Percentiles rank a stretch among this genome's conserved stretches.
These are phyloP conservation scores for Dascyllus trimaculatus DNA, from an alignment of 2,113 vertebrate genomes.

Conservation along the genomic window DNA sequence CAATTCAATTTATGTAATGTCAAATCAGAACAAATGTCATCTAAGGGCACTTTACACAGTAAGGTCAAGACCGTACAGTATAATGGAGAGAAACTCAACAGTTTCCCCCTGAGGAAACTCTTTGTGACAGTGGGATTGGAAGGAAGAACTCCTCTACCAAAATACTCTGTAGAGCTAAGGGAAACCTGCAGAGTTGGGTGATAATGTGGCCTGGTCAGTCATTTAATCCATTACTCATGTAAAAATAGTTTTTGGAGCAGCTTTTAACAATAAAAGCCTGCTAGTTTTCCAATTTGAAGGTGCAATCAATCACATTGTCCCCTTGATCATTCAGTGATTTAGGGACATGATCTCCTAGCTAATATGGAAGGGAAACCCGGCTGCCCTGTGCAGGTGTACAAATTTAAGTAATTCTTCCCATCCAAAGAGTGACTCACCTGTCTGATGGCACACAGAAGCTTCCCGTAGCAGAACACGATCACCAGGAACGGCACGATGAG, in stretches of 20 bases:
- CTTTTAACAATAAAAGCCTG: not conserved
- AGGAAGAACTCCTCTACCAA: no score
- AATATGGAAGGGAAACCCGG: not conserved
- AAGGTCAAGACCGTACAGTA: not conserved
- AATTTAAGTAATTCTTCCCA: not conserved
- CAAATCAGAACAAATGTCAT: not conserved
- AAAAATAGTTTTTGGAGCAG: not conserved
- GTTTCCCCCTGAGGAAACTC: no score
- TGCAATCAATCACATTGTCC: no score
- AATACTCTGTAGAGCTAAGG: no score
- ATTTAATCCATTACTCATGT: not conserved
- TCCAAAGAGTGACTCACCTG: constrained; percentile 78
- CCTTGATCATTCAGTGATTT: no score
- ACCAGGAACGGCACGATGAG: constrained; percentile 85
- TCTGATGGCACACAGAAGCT: constrained; percentile 84
- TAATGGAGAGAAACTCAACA: not conserved
- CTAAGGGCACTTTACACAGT: not conserved
- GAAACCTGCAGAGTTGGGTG: no score
- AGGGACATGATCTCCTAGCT: not conserved
- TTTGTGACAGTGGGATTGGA: no score
- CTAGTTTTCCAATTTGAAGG: no score
- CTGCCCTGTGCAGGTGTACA: not conserved
- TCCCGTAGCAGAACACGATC: constrained; percentile 87
- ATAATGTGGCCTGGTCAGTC: no score
- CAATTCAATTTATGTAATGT: not conserved